Base-by-base conservation (phyloP, 2,113 vertebrate species). In the Misgurnus mizolepis region DNA sequence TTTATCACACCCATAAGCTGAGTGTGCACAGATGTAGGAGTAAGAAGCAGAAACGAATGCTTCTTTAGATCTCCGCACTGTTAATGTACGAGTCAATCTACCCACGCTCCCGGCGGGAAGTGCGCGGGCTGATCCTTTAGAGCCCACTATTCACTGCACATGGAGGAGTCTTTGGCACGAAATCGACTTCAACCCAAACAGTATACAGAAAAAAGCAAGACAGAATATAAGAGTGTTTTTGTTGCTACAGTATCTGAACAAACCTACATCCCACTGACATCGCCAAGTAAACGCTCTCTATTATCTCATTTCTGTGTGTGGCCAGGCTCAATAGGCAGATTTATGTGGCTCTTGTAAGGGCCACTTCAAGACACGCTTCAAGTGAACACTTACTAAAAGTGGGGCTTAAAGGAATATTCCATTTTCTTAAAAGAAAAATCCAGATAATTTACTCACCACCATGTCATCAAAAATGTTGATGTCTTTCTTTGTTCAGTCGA, bases 231-330 rank as follows among this genome's bases (percentile, higher is more conserved):
- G 62, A 18, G 40, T 75, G 41, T 34, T 14, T 62, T 62, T 75
- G 18, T 62, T 18, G 62, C 41, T 75, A 41, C 14, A 7, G 72
- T 45, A 47, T 27, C 72, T 27, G 41, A 62, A 41, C 56, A 34
- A 75, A 75, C 58, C 22, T 55, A n/a, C 70, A 56, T 75, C 72
- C 58, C 58, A 75, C 72, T 62, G 72, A 75, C 58, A 62, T 34
- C 1, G 41, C 43, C 56, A 43, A 14, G 27, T 47, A 74, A 75
- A 75, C 72, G 27, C 9, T 11, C 56, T 45, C 40, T n/a, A 58
- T 58, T 58, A 58, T 18, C 61, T 39, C 5, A 14, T 22, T 40
- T 3, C 22, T 39, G 1, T 76, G 14, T 65, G 43, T 64, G 41
- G 41, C 11, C 17, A 58, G 18, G 73, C 41, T 64, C 64, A 76